phyloP scores from a whole-genome alignment of 2,888 invertebrate species.

The Limnephilus auricula region DNA sequence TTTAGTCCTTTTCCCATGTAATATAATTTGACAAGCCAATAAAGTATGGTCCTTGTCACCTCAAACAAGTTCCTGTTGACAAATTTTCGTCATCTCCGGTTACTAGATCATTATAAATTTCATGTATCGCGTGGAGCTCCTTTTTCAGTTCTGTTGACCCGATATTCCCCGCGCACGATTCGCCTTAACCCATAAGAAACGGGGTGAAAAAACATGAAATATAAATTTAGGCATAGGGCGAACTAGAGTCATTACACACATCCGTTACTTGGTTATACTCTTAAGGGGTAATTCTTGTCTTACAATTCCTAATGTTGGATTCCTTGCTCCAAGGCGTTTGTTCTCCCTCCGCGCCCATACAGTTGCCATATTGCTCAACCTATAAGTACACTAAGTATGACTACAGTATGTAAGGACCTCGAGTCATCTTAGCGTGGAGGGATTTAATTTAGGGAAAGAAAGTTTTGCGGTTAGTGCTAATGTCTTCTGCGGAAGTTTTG shows the following conservation, averaged over 20 bases:
- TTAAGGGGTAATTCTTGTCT: conserved; percentile 70
- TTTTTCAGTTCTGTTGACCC: background rate
- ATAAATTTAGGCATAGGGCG: conserved; percentile 71
- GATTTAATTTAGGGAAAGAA: conserved; percentile 44
- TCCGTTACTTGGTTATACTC: conserved; percentile 78
- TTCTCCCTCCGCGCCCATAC: conserved; percentile 45
- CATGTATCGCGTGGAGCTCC: background rate
- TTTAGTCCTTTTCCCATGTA: too few species aligned
- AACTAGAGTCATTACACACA: conserved; percentile 75
- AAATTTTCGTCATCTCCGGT: too few species aligned
- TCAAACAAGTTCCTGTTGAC: too few species aligned
- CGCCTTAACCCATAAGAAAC: conserved; percentile 67
- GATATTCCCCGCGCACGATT: conserved; percentile 22
- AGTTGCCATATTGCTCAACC: conserved; percentile 45
- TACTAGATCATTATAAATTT: background rate
- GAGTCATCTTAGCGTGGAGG: conserved; percentile 18
- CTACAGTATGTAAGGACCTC: background rate
- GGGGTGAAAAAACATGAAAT: conserved; percentile 74
- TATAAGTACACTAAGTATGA: conserved; percentile 25
- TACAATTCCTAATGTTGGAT: conserved; percentile 65
- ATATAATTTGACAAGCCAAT: too few species aligned
- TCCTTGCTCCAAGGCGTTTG: conserved; percentile 55
- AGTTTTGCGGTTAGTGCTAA: conserved; percentile 42
- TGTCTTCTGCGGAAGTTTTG: conserved; percentile 32
- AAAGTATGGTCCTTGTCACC: too few species aligned